Base-by-base conservation (phyloP, 2,888 invertebrate species). In the Cerastis rubricosa region DNA sequence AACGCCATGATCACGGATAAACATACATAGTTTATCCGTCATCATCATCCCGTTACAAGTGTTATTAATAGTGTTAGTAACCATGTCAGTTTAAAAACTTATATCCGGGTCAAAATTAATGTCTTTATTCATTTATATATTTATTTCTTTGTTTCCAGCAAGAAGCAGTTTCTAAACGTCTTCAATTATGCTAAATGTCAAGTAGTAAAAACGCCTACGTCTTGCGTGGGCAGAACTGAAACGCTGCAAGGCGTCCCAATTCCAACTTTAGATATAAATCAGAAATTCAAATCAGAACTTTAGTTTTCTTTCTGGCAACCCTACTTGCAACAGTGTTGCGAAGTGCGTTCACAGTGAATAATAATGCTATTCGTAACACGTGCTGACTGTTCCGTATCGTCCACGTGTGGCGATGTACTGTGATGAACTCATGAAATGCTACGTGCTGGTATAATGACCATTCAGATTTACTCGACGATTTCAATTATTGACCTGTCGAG, bases 401-500 rank as follows among this genome's bases (percentile, higher is more conserved):
- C 72, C 86, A 83, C 83, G 83, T 84, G 83, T 86, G 73, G 45
- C 69, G 19, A 76, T 78, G 73, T 64, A 85, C 71, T 73, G 68
- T 61, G 35, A 29, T 78, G 84, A 72, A 85, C 83, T 59, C 68
- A 59, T 86, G 49, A 59, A n/a, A n/a, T n/a, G 45, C n/a, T 12
- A 59, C 29, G 63, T 43, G 25, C 47, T 57, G 40, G 47, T 72
- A 85, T 68, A 71, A 69, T 74, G 71, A 65, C 40, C 83, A 83
- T 85, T 75, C 67, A 61, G 35, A 84, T 54, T 81, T 63, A 75
- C 49, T 85, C 49, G 29, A 22, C 63, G 63, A 29, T 57, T 61
- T 47, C 29, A 66, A 59, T 67, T 47, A 71, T 70, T 78, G 59
- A 83, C 29, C 14, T 19, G 25, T 22, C 40, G 49, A 73, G 65